These are phyloP conservation scores for Drosophila mulleri DNA, from an alignment of 2,888 invertebrate genomes.

Conservation along the genomic window DNA sequence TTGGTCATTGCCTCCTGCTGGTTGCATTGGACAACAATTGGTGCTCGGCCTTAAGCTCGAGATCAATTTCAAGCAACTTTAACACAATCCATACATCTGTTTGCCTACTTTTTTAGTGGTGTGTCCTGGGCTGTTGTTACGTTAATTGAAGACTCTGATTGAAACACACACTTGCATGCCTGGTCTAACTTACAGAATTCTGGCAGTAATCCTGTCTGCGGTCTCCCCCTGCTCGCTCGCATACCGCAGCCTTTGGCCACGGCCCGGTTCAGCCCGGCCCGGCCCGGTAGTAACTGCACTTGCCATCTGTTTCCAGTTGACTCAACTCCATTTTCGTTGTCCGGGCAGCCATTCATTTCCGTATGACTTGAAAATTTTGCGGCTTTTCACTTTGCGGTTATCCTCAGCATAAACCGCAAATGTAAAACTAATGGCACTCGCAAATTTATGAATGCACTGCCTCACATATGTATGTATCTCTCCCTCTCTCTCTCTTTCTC, in stretches of 20 bases:
- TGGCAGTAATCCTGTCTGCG: conserved; percentile 40
- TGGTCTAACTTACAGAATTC: conserved; percentile 24
- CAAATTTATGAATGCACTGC: conserved; percentile 77
- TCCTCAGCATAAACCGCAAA: conserved; percentile 83
- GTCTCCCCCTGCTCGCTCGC: conserved; percentile 18
- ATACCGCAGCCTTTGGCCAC: neutral
- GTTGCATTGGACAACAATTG: neutral
- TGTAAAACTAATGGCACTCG: conserved; percentile 84
- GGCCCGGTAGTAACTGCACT: conserved; percentile 42
- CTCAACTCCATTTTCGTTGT: conserved; percentile 65
- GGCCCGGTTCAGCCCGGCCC: neutral
- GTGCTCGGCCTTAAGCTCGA: neutral
- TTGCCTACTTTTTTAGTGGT: conserved; percentile 26
- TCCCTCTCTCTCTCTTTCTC: too few relatives aligned
- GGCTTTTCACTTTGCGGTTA: conserved; percentile 82
- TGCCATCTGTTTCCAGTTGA: conserved; percentile 52
- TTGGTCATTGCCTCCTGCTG: conserved; percentile 29
- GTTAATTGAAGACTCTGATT: conserved; percentile 77
- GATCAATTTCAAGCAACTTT: conserved; percentile 1
- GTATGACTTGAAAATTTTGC: conserved; percentile 80
- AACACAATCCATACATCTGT: neutral
- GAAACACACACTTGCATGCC: conserved; percentile 31
- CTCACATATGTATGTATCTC: neutral
- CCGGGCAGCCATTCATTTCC: conserved; percentile 76
- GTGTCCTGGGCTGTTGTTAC: conserved; percentile 45